Evolutionary conservation across 2,888 invertebrate genomes (phyloP).

Genomic region (Sinodicranocentrus sp.): DNA sequence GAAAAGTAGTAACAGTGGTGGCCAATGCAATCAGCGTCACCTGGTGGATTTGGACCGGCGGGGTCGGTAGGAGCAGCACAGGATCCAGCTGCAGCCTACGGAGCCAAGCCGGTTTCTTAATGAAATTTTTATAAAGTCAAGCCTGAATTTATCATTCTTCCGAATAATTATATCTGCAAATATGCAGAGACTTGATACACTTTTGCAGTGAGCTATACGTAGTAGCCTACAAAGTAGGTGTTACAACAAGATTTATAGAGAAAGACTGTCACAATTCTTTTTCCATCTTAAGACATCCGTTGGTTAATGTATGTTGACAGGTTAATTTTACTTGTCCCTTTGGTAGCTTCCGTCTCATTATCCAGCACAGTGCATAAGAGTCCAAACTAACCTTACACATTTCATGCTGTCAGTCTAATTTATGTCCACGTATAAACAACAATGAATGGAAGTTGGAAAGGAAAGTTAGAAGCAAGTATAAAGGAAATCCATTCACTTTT

Average conservation of each 20-base stretch:
- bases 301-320: constrained; percentile 23
- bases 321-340: constrained; percentile 22
- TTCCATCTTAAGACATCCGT: neutral
- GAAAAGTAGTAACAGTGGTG: constrained; percentile 70
- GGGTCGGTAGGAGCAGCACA: constrained; percentile 66
- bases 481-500: too few species aligned
- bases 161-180: too few species aligned
- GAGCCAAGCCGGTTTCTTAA: constrained; percentile 81
- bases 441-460: neutral
- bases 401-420: constrained; percentile 18
- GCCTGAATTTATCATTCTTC: too few species aligned
- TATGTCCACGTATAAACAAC: constrained; percentile 14
- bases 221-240: too few species aligned
- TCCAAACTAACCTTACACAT: neutral
- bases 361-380: too few species aligned
- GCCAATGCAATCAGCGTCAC: constrained; percentile 75
- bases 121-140: too few species aligned
- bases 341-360: neutral
- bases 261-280: neutral
- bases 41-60: constrained; percentile 73
- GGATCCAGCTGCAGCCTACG: constrained; percentile 72
- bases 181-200: too few species aligned
- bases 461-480: neutral
- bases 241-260: too few species aligned
- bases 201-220: too few species aligned